Evolutionary conservation across 37 sponge, comb jelly and placozoan species (phyloP), one percentile per base, ranked within the genome.

Genomic region (Cliona cf. orientalis): DNA sequence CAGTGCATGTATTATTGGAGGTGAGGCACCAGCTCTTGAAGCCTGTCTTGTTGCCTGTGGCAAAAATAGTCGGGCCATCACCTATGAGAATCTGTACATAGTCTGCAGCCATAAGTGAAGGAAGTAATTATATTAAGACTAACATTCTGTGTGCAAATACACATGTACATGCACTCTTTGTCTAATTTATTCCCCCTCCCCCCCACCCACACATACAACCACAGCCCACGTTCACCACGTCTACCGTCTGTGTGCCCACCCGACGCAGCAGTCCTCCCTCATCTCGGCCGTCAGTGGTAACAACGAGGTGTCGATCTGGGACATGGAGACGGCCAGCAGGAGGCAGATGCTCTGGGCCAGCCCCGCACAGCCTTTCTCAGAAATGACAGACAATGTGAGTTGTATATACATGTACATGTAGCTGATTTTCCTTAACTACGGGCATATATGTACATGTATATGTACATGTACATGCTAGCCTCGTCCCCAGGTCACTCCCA

Each of bases 271-370:
- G 21, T 66, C 74, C 61, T 80, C 75, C 59, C 81, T 94, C 65
- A 69, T 94, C 43, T 84, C 91, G 12, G 85, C 91, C 32, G 78
- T 83, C 40, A 80, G 82, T 62, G 88, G 84, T 17, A 94, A 94
- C 71, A 94, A 94, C 64, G 95, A 94, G 70, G 87, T 94, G 62
- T 84, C 91, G 5, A 44, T 83, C 0, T 94, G 94, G 94, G 83
- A 94, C 66, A 87, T 94, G 91, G 94, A 94, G 80, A 94, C 94
- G 7, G 88, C 86, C 42, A 76, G 63, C 35, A 58, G 86, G n/a
- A 60, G 72, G 29, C 80, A 83, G 69, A 90, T 90, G 91, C 79
- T 94, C 62, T 94, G 94, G 94, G 94, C 90, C 28, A 80, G 91
- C 25, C 82, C 86, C 2, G 81, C 81, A 5, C 86, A 43, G 23